phyloP scores from a whole-genome alignment of 2,797 vertebrate species.

The Rhyacichthys aspro region DNA sequence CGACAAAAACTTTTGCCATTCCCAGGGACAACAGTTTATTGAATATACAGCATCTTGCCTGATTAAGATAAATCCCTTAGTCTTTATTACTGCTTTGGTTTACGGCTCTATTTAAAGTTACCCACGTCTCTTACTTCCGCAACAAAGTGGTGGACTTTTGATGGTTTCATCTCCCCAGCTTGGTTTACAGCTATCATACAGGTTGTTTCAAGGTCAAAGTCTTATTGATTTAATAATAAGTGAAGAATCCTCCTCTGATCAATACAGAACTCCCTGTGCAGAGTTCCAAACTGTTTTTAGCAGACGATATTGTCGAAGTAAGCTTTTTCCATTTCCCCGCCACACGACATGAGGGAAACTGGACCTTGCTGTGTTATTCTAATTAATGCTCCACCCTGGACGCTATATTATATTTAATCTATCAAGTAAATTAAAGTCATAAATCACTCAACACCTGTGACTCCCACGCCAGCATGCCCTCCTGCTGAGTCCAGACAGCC shows the following conservation, averaged over 20 bases:
- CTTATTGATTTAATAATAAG: not conserved
- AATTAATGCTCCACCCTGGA: conserved; percentile 51
- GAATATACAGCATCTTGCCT: too few species aligned
- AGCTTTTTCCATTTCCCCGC: conserved; percentile 36
- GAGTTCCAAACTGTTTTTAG: conserved; percentile 3
- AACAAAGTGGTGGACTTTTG: too few species aligned
- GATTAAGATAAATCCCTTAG: too few species aligned
- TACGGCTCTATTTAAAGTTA: too few species aligned
- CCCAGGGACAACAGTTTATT: too few species aligned
- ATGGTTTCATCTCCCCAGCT: too few species aligned
- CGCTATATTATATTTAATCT: conserved; percentile 61
- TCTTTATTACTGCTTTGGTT: too few species aligned
- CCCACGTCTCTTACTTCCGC: too few species aligned
- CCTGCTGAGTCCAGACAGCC: conserved; percentile 33
- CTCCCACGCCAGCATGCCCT: conserved; percentile 50
- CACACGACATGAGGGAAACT: conserved; percentile 32
- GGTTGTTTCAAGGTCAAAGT: conserved; percentile 4
- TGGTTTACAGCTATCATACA: too few species aligned
- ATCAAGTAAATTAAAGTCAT: conserved; percentile 72
- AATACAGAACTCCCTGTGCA: not conserved
- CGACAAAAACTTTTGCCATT: too few species aligned
- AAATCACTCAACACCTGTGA: conserved; percentile 72
- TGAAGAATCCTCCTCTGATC: conserved; percentile 10
- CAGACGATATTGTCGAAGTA: conserved; percentile 20
- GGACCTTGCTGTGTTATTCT: conserved; percentile 36